Evolutionary conservation across 2,797 vertebrate genomes (phyloP).

Genomic region (Chaetodon trifasciatus): DNA sequence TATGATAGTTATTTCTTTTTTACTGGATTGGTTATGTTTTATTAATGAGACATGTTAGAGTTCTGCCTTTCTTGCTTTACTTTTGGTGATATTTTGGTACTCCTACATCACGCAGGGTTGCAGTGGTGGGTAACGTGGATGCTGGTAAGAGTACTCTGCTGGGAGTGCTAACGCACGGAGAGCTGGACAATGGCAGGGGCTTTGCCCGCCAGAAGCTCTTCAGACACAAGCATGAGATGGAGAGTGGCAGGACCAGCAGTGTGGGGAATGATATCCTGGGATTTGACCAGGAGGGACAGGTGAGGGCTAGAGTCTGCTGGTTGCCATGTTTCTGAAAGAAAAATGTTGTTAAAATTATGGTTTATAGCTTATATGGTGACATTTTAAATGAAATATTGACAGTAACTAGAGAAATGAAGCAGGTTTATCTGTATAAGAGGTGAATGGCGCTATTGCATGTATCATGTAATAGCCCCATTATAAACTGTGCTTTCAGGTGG

Average conservation of each 20-base stretch:
- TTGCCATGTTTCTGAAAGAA: neutral
- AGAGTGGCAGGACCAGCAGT: slow-evolving; percentile 98
- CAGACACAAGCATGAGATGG: slow-evolving; percentile 98
- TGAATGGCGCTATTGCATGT: neutral
- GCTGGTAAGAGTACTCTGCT: slow-evolving; percentile 97
- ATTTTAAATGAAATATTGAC: neutral
- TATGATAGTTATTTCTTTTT: neutral
- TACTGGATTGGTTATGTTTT: neutral
- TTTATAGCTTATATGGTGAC: too few species aligned
- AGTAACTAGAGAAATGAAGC: neutral
- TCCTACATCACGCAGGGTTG: slow-evolving; percentile 86
- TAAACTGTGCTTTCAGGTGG: slow-evolving; percentile 79
- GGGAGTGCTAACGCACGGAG: slow-evolving; percentile 96
- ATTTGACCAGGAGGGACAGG: slow-evolving; percentile 95
- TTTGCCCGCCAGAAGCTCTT: slow-evolving; percentile 99
- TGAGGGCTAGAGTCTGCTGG: slow-evolving; percentile 43
- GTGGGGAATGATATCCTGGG: slow-evolving; percentile 99
- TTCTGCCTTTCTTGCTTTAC: neutral
- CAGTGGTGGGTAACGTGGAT: slow-evolving; percentile 98
- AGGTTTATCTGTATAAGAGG: neutral
- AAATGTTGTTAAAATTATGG: neutral
- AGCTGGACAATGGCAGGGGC: slow-evolving; percentile 97
- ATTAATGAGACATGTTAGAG: neutral
- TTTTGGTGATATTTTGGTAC: slow-evolving; percentile 7
- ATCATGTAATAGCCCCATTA: neutral